Evolutionary conservation across 1,140 invertebrate genomes (phyloP).

Genomic region (Stegodyphus mimosarum): DNA sequence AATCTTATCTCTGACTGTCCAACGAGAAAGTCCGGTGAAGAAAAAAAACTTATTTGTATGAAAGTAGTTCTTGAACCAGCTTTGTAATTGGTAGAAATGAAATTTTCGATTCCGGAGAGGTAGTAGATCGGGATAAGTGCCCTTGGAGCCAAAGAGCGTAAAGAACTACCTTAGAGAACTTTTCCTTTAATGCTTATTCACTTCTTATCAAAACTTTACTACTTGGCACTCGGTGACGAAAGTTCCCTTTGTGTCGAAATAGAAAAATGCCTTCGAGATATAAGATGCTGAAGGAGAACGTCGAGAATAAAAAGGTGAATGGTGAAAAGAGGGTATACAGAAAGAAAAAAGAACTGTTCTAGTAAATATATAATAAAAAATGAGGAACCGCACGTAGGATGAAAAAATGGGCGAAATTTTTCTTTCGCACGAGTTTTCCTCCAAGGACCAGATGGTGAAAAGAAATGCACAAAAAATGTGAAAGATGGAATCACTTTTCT

Average conservation of each 20-base stretch:
- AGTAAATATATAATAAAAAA: background rate
- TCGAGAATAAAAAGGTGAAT: background rate
- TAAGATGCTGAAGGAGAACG: background rate
- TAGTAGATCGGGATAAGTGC: no score
- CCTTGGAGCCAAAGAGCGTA: no score
- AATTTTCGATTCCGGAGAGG: no score
- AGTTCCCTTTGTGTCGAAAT: background rate
- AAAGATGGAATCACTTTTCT: background rate
- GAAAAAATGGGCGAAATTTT: background rate
- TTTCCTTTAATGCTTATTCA: background rate
- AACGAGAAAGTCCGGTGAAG: no score
- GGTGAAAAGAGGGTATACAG: background rate
- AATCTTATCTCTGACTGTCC: no score
- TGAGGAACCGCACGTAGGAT: background rate
- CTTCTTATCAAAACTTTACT: background rate
- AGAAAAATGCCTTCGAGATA: conserved; percentile 1
- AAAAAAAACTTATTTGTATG: no score
- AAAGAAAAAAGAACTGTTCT: background rate
- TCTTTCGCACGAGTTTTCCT: background rate
- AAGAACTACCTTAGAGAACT: background rate
- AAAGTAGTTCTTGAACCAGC: no score
- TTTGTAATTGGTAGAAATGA: no score
- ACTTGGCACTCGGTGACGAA: background rate
- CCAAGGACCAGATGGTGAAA: background rate
- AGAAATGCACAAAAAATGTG: background rate